Evolutionary conservation across 1,140 invertebrate species (phyloP).

Genomic region (Leptinotarsa texana): DNA sequence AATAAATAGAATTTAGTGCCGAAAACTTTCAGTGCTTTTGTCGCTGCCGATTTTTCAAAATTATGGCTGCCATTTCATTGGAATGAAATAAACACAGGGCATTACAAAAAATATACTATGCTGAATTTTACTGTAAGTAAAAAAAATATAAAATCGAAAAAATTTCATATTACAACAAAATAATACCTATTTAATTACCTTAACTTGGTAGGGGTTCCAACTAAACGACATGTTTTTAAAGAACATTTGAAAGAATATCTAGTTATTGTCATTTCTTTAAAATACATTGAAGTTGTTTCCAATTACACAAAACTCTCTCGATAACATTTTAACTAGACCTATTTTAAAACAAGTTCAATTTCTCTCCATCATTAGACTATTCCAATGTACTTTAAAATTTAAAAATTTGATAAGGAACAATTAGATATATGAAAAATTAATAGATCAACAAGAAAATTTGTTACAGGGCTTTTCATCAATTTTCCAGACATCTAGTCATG

Average conservation of each 20-base stretch:
- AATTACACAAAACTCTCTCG: background rate
- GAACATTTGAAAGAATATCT: slow-evolving; percentile 6
- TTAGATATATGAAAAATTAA: background rate
- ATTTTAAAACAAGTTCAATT: background rate
- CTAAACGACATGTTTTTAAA: slow-evolving; percentile 13
- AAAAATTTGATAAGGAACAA: background rate
- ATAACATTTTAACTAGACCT: too few relatives aligned
- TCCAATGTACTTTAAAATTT: slow-evolving; percentile 3
- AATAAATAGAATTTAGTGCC: slow-evolving; percentile 31
- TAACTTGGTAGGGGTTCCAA: slow-evolving; percentile 9
- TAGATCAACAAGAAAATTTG: background rate
- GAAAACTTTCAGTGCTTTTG: slow-evolving; percentile 31
- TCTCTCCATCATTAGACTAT: background rate
- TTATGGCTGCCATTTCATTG: slow-evolving; percentile 40
- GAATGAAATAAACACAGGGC: slow-evolving; percentile 40
- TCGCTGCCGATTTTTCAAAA: slow-evolving; percentile 39
- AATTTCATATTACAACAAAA: slow-evolving; percentile 32
- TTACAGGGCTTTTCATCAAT: background rate
- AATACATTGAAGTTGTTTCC: slow-evolving; percentile 15
- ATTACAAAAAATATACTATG: slow-evolving; percentile 25
- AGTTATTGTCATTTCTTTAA: slow-evolving; percentile 27
- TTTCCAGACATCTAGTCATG: background rate
- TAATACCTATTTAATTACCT: slow-evolving; percentile 27
- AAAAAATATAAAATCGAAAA: slow-evolving; percentile 31
- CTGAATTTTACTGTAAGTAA: slow-evolving; percentile 29